Evolutionary conservation across 2,113 vertebrate genomes (phyloP).

Genomic region (Indicator indicator): DNA sequence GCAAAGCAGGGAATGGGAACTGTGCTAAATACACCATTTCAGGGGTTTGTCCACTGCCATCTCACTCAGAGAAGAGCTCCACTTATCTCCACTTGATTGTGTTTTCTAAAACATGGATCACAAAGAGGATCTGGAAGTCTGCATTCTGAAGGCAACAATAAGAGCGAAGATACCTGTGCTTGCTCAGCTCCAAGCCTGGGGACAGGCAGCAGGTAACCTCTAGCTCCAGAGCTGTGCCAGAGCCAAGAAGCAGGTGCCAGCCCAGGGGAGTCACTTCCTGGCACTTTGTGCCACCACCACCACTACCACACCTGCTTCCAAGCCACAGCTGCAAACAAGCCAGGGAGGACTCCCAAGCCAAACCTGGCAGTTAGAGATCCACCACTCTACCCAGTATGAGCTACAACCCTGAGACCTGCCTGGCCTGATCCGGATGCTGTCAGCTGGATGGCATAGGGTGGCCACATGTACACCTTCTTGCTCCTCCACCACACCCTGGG

Average conservation of each 20-base stretch:
- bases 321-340: background rate
- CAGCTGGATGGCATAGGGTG: background rate
- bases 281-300: background rate
- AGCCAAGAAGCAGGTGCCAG: background rate
- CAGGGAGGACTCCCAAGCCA: background rate
- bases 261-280: background rate
- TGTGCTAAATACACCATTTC: background rate
- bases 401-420: background rate
- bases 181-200: background rate
- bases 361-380: background rate
- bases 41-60: too few species aligned
- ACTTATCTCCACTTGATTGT: background rate
- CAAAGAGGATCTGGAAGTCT: background rate
- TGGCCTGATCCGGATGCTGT: background rate
- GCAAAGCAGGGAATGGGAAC: rapidly evolving
- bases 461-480: background rate
- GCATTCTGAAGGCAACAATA: background rate
- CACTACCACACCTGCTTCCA: background rate
- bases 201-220: background rate
- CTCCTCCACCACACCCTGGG: background rate
- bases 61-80: background rate
- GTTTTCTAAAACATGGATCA: rapidly evolving
- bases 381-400: background rate
- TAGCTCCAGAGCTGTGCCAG: background rate
- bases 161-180: background rate